Base-by-base conservation (phyloP, 2,888 invertebrate genomes). In the Andrena camellia region DNA sequence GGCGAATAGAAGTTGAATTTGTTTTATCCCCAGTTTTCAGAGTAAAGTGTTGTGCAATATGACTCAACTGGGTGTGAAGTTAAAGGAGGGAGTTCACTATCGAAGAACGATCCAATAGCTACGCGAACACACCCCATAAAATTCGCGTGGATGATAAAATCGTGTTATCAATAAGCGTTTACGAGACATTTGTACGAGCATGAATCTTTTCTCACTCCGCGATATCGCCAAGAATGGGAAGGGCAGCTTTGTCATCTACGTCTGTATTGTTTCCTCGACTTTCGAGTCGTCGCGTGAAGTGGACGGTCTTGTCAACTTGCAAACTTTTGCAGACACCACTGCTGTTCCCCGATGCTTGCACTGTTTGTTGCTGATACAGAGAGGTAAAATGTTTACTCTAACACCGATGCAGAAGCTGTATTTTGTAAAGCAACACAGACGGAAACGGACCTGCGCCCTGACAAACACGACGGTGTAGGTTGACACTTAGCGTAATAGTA, bases 141-240 rank as follows among this genome's bases (percentile, higher is more conserved):
- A n/a, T 59, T 69, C 42, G 26, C 59, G 20, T 4, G 54, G 35
- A 57, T 57, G 17, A 57, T 26, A 57, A 57, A 68, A 69, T 26
- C 23, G 57, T 26, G 42, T 35, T 69, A 69, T 57, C 69, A n/a
- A 4, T 23, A 35, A 31, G 26, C n/a, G n/a, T 69, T 69, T 59
- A 57, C 57, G 57, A 57, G 57, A 26, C 23, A 4, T 4, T 26
- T 10, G 4, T 10, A 13, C 23, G 13, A 57, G 26, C 57, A 57
- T 57, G 57, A 57, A 59, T 59, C 57, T 29, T 29, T 17, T 10
- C 42, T 48, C 59, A 26, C 3, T 26, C n/a, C n/a, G 42, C 42
- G 42, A 17, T 1, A 4, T 57, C 57, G 57, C 13, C 42, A 42
- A 17, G 23, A 57, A 57, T 26, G 23, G 23, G 57, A 8, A 20